Conservation (phyloP, 2,888 invertebrate genomes). For the Macaria liturata region DNA sequence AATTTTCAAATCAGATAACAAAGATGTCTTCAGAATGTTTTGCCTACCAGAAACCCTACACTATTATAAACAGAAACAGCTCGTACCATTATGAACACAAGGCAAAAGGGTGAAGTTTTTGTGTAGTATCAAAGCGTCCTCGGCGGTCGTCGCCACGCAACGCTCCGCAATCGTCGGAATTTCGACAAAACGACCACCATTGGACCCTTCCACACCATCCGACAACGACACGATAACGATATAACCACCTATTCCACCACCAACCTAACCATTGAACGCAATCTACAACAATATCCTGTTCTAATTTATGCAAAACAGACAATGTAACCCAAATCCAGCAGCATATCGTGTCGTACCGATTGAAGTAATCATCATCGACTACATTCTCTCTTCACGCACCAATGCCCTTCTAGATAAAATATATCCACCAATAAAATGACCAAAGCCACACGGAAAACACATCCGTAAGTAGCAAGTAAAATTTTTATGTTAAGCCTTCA, state of each 20-base stretch:
- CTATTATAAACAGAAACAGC: too few relatives aligned
- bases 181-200: conserved; percentile 26
- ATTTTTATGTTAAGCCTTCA: conserved; percentile 15
- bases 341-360: too few relatives aligned
- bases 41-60: too few relatives aligned
- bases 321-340: not conserved
- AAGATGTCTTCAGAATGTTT: too few relatives aligned
- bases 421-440: conserved; percentile 33
- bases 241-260: not conserved
- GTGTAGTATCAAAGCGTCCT: conserved; percentile 26
- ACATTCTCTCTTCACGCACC: conserved; percentile 55
- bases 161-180: conserved; percentile 37
- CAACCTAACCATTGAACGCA: too few relatives aligned
- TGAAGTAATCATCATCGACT: conserved; percentile 11
- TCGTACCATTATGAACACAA: not conserved
- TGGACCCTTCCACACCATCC: not conserved
- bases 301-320: not conserved
- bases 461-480: conserved; percentile 12
- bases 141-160: conserved; percentile 8
- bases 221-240: conserved; percentile 2
- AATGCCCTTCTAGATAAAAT: conserved; percentile 47
- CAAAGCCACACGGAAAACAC: conserved; percentile 17
- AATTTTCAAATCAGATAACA: too few relatives aligned
- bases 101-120: conserved; percentile 3
- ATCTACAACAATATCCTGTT: not conserved